Base-by-base conservation (phyloP, 1,140 invertebrate genomes). In the Piezodorus guildinii region DNA sequence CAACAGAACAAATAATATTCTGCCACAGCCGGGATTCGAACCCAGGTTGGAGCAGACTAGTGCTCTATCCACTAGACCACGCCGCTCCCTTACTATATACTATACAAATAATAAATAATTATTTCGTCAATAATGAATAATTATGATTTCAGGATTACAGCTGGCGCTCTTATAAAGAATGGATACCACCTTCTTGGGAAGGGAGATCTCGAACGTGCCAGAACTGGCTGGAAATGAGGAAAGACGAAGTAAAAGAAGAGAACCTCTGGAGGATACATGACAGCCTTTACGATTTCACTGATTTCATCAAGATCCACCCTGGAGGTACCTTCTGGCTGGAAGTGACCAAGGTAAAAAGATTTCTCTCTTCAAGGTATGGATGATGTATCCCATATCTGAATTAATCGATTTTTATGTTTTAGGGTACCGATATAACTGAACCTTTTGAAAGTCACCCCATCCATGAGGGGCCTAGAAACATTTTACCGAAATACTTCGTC, bases 211-310 rank as follows among this genome's bases (percentile, higher is more conserved):
- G 16, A 30, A 60, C 58, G 2, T 17, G 30, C 30, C 58, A 44
- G 43, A 43, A 70, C 60, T 82, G 85, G 85, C 68, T 91, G 15
- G 75, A 78, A 43, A 82, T 81, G 2, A 87, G 87, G 71, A 76
- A 76, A 51, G 69, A 75, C 34, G 82, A 87, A 67, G 87, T 91
- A 70, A 83, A 82, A 15, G 85, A 87, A 0, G 86, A 88, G 72
- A 81, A 80, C 9, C 74, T 90, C 0, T 93, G 90, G 90, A 77
- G 90, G 63, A 79, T 92, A 16, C 79, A 83, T 67, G 80, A 91
- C 73, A 77, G 77, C 46, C 76, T 93, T 0, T 92, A 92, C 71
- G 84, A 92, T 73, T 75, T 93, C 16, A 77, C 74, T 6, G 74
- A 77, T 19, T 93, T 89, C 69, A 73, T 84, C 0, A 65, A 79